Evolutionary conservation across 1,140 invertebrate genomes (phyloP).

Genomic region (Trichogramma pretiosum): DNA sequence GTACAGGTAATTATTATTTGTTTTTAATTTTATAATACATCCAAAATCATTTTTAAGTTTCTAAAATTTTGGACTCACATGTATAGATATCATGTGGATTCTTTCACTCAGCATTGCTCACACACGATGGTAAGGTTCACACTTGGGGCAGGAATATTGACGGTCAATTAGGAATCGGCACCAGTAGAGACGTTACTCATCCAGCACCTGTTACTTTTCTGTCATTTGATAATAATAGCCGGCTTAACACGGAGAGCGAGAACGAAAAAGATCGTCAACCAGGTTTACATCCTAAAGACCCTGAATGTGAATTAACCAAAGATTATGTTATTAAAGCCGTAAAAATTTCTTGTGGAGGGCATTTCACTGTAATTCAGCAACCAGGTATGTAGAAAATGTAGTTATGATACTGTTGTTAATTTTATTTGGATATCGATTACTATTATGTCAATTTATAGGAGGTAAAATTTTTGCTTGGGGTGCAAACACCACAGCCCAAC

Average conservation of each 20-base stretch:
- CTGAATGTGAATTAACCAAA: no score
- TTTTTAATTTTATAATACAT: not conserved
- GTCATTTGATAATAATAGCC: constrained; percentile 6
- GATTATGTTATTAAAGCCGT: constrained; percentile 34
- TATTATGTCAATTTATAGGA: constrained; percentile 21
- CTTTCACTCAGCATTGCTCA: constrained; percentile 59
- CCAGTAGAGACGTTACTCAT: constrained; percentile 42
- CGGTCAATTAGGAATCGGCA: constrained; percentile 60
- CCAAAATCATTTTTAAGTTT: not conserved
- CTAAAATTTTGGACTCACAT: not conserved
- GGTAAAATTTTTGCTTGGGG: constrained; percentile 42
- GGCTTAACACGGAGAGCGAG: not conserved
- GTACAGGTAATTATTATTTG: constrained; percentile 41
- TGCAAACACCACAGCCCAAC: constrained; percentile 36
- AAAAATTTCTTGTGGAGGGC: constrained; percentile 56
- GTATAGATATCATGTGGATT: constrained; percentile 55
- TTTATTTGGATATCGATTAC: not conserved
- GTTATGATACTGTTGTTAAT: not conserved
- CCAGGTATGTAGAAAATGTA: constrained; percentile 40
- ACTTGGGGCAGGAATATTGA: constrained; percentile 64
- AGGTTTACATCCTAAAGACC: no score
- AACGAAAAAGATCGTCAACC: no score
- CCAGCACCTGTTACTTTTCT: constrained; percentile 33
- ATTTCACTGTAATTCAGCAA: constrained; percentile 65
- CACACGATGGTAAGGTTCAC: constrained; percentile 55